Evolutionary conservation across 2,888 invertebrate genomes (phyloP), one percentile per base, ranked within the genome.

Genomic region (Synergus gifuensis): DNA sequence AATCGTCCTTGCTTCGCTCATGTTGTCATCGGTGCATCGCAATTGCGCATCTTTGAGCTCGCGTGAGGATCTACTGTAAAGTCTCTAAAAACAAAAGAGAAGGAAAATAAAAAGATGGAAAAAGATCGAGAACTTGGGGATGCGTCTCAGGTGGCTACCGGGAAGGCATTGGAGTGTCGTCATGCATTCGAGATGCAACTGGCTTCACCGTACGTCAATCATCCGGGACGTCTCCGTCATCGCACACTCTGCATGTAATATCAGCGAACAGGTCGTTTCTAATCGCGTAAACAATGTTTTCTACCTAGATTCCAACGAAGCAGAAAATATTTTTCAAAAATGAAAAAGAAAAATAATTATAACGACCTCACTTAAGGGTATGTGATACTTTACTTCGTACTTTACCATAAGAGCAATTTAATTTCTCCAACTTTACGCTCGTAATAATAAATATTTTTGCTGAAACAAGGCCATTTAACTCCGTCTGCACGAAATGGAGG

Each of bases 71-170:
- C 81, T 78, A 81, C 81, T 80, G 77, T 77, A 78, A 82, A 82
- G 81, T 28, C 22, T 28, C 22, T 28, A 28, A 28, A 28, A 28
- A 79, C 67, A 78, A 78, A 76, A 64, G 78, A 76, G 82, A 76
- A 80, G 78, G 76, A 79, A 28, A 1, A 28, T 28, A 82, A 80
- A 44, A 22, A 60, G 28, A 18, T 36, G 79, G 85, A 81, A 79
- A 76, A 80, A 76, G 82, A 80, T 79, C 84, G 83, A 82, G 84
- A 79, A 88, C 87, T 92, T 91, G 88, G 85, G 86, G 85, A 91
- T 91, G 91, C 92, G 85, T 84, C 84, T 91, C 91, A 92, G 89
- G 92, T 87, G 86, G 89, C 90, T 91, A 91, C 91, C 89, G 90
- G 90, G 91, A 92, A 92, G 88, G 76, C 76, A 78, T 79, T 69